Percentiles rank a stretch among this genome's conserved stretches.
Conservation (phyloP, 2,113 vertebrate genomes). For the Progne subis region DNA sequence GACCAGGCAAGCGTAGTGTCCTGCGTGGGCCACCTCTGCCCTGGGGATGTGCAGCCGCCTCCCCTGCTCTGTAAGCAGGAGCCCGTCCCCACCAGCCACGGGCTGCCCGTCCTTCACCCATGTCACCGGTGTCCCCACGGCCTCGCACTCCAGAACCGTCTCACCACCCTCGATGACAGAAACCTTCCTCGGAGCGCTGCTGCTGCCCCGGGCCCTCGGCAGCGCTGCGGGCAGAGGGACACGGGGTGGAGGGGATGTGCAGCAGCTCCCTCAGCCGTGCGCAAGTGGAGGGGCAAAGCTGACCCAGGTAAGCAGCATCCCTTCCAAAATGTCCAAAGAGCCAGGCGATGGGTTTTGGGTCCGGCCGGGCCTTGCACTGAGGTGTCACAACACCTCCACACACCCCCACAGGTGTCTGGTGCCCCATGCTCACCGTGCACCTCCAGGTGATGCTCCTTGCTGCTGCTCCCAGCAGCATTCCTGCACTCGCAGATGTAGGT, state of each 20-base stretch:
- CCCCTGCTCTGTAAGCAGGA: slow-evolving; percentile 13
- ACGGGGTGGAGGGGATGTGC: background rate
- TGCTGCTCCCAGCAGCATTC: slow-evolving; percentile 64
- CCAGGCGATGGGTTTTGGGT: background rate
- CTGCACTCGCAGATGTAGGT: slow-evolving; percentile 68
- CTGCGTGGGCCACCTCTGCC: slow-evolving; percentile 28
- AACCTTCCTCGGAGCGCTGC: background rate
- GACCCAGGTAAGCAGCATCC: background rate
- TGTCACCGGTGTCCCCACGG: slow-evolving; percentile 23
- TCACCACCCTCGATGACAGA: slow-evolving; percentile 23
- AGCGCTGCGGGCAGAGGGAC: slow-evolving; percentile 15
- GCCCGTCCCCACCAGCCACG: fast-evolving
- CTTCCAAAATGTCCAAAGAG: background rate
- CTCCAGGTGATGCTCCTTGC: slow-evolving; percentile 64
- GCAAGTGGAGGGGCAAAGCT: background rate
- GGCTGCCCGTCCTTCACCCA: slow-evolving; percentile 69
- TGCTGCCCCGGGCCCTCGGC: slow-evolving; percentile 7
- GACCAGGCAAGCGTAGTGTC: slow-evolving; percentile 71
- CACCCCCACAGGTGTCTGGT: background rate
- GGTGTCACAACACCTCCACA: too few relatives aligned
- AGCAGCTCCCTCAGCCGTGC: background rate
- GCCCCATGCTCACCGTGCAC: slow-evolving; percentile 59
- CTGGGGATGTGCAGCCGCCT: slow-evolving; percentile 45
- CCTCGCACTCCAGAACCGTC: slow-evolving; percentile 60
- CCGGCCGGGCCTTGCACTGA: background rate